Evolutionary conservation across 2,113 vertebrate genomes (phyloP), one percentile per base, ranked within the genome.

Genomic region (Hymenochirus boettgeri): DNA sequence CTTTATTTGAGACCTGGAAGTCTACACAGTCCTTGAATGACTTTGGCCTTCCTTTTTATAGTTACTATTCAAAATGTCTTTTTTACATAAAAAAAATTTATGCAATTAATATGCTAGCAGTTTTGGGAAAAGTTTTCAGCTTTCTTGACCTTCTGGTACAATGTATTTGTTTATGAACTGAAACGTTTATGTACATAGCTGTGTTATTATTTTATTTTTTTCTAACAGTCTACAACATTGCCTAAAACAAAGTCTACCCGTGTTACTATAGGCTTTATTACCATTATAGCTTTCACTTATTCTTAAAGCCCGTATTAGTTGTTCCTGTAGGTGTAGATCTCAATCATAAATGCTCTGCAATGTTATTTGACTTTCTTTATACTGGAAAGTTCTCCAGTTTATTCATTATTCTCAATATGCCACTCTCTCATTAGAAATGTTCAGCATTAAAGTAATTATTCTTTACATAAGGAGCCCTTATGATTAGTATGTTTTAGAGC

Each of bases 141-240:
- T 86, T 89, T 82, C 84, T 85, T 82, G 71, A 64, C 82, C 84
- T 85, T 88, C 83, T 88, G 90, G 90, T 93, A 94, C 91, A 86
- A 89, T 82, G 83, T 82, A 76, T 76, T 85, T 84, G 80, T 85
- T 86, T 83, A 79, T 87, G 82, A 89, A 84, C 33, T 72, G 84
- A 85, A 80, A 70, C 77, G 73, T 80, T 82, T 82, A 83, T 89
- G 86, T 90, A 88, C 75, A 88, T 89, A 89, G 80, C 74, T 75
- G 69, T 37, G 56, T 72, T 78, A n/a, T 84, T 83, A 70, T 62
- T 77, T 37, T 55, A 73, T 76, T 82, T 83, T 73, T 66, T 79
- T 78, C 77, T 82, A 79, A 60, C 76, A 64, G 31, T 67, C 71
- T 74, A 76, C 71, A 75, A 70, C 70, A 74, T 79, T 78, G 73